phyloP scores from a whole-genome alignment of 2,888 invertebrate genomes.

The Urechis unicinctus region DNA sequence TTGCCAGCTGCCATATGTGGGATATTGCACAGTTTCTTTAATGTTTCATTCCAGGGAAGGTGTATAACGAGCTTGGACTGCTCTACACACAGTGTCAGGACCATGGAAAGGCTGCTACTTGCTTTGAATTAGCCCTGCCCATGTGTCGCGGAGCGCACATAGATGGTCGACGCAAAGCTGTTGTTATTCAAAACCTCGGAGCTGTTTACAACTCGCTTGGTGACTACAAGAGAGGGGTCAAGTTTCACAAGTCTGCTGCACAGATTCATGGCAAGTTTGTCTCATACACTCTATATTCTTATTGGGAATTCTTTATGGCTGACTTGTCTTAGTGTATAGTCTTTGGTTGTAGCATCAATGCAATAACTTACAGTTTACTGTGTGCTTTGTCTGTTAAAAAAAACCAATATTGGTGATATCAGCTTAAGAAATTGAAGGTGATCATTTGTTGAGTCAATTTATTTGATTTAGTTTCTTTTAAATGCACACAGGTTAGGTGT shows the following conservation, averaged over 20 bases:
- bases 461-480: too few species aligned
- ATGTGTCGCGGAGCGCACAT: constrained; percentile 12
- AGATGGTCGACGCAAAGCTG: constrained; percentile 26
- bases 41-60: constrained; percentile 24
- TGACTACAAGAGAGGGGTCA: constrained; percentile 30
- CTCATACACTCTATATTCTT: not conserved
- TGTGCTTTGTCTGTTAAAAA: too few species aligned
- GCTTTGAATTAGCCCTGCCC: constrained; percentile 34
- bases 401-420: too few species aligned
- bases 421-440: too few species aligned
- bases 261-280: constrained; percentile 18
- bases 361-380: too few species aligned
- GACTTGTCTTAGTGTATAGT: too few species aligned
- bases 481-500: too few species aligned
- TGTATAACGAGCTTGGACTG: constrained; percentile 37
- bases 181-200: constrained; percentile 39
- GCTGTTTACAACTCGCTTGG: constrained; percentile 35
- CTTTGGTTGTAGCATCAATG: too few species aligned
- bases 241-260: constrained; percentile 30
- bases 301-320: too few species aligned
- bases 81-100: constrained; percentile 31
- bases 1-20: too few species aligned
- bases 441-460: too few species aligned
- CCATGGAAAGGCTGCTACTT: constrained; percentile 28
- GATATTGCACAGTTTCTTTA: not conserved